These are phyloP conservation scores for Zaprionus lachaisei DNA, from an alignment of 1,140 invertebrate genomes.

Conservation along the genomic window DNA sequence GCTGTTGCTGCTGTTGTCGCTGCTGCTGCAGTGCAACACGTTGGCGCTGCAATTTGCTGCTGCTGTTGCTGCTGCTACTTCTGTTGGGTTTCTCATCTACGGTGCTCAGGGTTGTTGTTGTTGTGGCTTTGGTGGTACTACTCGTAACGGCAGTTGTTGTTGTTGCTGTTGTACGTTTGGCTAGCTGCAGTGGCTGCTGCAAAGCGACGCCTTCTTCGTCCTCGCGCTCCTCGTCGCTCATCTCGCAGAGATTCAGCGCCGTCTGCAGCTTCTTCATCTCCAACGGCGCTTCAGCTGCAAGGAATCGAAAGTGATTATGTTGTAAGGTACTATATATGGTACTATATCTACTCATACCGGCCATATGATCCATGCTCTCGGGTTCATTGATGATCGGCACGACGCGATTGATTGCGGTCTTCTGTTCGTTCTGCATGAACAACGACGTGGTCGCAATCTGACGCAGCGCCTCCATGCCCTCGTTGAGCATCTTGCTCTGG, in stretches of 20 bases:
- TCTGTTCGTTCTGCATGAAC: constrained; percentile 84
- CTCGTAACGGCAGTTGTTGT: constrained; percentile 77
- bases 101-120: constrained; percentile 45
- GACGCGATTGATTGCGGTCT: constrained; percentile 72
- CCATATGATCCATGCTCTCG: constrained; percentile 56
- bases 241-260: constrained; percentile 72
- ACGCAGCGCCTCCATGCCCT: constrained; percentile 83
- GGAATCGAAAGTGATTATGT: not conserved
- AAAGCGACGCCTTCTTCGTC: constrained; percentile 23
- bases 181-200: constrained; percentile 43
- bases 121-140: constrained; percentile 74
- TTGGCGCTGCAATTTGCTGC: constrained; percentile 67
- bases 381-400: constrained; percentile 84
- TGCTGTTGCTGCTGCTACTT: constrained; percentile 59
- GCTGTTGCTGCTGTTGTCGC: constrained; percentile 41
- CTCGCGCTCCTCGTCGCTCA: constrained; percentile 73
- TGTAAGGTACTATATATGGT: not conserved
- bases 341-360: constrained; percentile 23
- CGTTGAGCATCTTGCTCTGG: constrained; percentile 84
- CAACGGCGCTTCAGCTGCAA: constrained; percentile 62
- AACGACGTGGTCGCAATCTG: constrained; percentile 84
- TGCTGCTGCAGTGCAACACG: constrained; percentile 73
- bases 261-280: constrained; percentile 81
- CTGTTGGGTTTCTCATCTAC: constrained; percentile 57
- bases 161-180: constrained; percentile 60